Evolutionary conservation across 2,113 vertebrate species (phyloP), one percentile per base, ranked within the genome.

Genomic region (Spea bombifrons): DNA sequence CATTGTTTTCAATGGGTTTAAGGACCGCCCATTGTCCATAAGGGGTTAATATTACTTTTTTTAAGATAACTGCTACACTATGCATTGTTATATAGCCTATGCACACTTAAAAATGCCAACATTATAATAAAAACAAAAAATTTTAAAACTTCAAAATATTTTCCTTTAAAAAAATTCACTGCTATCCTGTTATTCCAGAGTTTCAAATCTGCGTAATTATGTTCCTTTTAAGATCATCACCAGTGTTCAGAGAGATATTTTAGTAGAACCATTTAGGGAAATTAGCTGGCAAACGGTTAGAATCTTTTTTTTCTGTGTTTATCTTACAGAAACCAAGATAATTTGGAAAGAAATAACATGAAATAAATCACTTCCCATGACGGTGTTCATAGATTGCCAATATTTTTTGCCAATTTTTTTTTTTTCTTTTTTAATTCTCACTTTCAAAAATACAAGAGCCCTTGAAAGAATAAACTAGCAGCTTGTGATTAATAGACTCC

Each of bases 311-410:
- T 77, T 77, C 47, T 71, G 46, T 78, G 57, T 78, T 78, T 57
- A 52, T 78, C 68, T 71, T 49, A 59, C 76, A 53, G 59, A 71
- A 64, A 50, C 46, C 71, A 30, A 66, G 66, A 70, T 70, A 47
- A 59, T 76, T 70, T 76, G 53, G 76, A 78, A 50, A 49, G 46
- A 78, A 50, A 71, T 71, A 78, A 78, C 16, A 71, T 64, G 68
- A 71, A 78, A 78, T 78, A 69, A 71, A 63, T 77, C 75, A 71
- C 75, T 50, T 71, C 68, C 16, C 6, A 46, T 78, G 75, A 71
- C 67, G 71, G 44, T 71, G 55, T 61, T 6, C 6, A 63, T 47
- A 64, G 67, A 64, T 71, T 71, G 66, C 75, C 52, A 76, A 45
- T 13, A 48, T 57, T 47, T 52, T 76, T 69, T 76, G 55, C 17